Conservation (phyloP, 2,797 vertebrate species). For the Sus cebifrons region DNA sequence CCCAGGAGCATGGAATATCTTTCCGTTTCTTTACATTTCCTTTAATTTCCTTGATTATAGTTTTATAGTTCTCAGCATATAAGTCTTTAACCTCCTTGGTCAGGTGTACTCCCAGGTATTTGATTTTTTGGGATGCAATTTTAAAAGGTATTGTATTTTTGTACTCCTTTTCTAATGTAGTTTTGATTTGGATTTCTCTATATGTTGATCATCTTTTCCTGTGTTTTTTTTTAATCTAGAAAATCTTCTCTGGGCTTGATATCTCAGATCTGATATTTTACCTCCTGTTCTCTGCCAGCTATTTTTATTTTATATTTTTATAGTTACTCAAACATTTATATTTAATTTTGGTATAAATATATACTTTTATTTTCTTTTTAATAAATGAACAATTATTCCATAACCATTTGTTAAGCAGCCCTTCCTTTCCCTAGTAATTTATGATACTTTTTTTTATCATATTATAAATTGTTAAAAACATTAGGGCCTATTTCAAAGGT, state of each 20-base stretch:
- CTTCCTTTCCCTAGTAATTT: not conserved
- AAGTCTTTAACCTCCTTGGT: no score
- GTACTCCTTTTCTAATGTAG: no score
- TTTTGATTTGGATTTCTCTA: no score
- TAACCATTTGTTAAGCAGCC: not conserved
- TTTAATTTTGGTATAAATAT: not conserved
- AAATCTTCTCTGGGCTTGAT: not conserved
- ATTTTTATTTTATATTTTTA: slow-evolving; percentile 15
- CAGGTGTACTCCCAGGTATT: no score
- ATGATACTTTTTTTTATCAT: not conserved
- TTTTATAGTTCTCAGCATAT: no score
- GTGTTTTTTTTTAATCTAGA: not conserved
- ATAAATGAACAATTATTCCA: slow-evolving; percentile 12
- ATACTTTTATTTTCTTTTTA: slow-evolving; percentile 3
- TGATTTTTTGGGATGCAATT: no score
- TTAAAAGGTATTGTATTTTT: no score
- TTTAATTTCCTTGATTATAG: no score
- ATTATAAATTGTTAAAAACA: slow-evolving; percentile 1
- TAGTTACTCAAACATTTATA: not conserved
- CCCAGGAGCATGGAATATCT: no score
- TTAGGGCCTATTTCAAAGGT: not conserved
- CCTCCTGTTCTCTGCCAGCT: not conserved
- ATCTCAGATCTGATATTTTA: slow-evolving; percentile 12
- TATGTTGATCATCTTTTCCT: no score
- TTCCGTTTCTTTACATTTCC: no score